A percentile compares a stretch with the other conserved stretches of the same genome.
Evolutionary conservation across 2,888 invertebrate species (phyloP).

Genomic region (Idaea aversata): DNA sequence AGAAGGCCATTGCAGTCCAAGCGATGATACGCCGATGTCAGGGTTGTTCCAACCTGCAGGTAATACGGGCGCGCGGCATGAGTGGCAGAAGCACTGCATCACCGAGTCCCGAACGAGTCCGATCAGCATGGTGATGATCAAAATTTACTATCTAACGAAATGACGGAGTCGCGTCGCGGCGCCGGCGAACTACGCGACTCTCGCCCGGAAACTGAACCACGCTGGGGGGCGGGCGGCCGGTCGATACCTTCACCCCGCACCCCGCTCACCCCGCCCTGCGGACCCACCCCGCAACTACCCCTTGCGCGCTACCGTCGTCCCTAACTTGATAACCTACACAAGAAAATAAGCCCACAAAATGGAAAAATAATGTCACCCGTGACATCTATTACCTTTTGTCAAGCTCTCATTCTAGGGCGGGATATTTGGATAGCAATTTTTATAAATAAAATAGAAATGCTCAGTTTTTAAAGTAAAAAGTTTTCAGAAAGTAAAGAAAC

Average conservation of each 20-base stretch:
- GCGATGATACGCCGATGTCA: constrained; percentile 9
- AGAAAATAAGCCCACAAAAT: constrained; percentile 78
- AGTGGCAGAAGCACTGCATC: constrained; percentile 96
- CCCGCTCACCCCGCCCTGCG: constrained; percentile 68
- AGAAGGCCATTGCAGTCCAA: constrained; percentile 13
- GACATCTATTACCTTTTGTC: constrained; percentile 56
- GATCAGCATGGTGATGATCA: constrained; percentile 87
- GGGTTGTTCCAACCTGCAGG: constrained; percentile 83
- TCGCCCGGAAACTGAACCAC: constrained; percentile 80
- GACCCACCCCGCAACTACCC: constrained; percentile 65
- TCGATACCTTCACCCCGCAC: constrained; percentile 79
- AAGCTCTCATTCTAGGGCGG: constrained; percentile 25
- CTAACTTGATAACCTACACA: constrained; percentile 77
- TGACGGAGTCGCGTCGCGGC: constrained; percentile 73
- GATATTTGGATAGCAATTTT: constrained; percentile 21
- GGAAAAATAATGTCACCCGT: constrained; percentile 74
- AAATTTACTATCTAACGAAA: constrained; percentile 72
- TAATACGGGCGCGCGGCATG: constrained; percentile 91
- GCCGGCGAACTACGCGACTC: constrained; percentile 82
- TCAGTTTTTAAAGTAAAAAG: neutral
- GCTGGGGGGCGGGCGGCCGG: constrained; percentile 80
- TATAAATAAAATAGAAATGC: constrained; percentile 3
- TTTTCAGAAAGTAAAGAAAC: neutral
- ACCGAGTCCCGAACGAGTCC: constrained; percentile 94
- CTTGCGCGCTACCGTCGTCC: constrained; percentile 59